phyloP scores from a whole-genome alignment of 2,113 vertebrate species.

The Mobula hypostoma region DNA sequence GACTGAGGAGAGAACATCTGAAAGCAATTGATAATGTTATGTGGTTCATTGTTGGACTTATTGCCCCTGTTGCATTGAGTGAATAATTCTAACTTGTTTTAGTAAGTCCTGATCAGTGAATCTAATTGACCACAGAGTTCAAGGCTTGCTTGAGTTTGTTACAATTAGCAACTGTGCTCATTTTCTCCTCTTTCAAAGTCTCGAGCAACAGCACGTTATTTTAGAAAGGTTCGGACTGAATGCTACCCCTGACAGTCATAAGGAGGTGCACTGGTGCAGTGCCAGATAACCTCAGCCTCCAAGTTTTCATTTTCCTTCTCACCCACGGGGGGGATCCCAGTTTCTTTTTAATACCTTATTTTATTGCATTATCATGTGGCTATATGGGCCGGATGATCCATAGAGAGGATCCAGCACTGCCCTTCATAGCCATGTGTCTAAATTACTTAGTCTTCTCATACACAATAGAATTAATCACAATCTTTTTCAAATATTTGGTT shows the following conservation, averaged over 20 bases:
- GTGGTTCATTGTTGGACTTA: background rate
- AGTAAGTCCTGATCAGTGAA: background rate
- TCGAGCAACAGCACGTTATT: background rate
- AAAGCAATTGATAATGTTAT: background rate
- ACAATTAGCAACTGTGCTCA: background rate
- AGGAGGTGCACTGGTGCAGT: background rate
- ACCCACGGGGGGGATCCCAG: background rate
- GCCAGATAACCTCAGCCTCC: background rate
- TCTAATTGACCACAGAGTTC: background rate
- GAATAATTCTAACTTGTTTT: background rate
- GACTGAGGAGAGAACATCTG: no score
- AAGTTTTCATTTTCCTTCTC: background rate
- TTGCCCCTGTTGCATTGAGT: background rate
- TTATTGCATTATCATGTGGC: background rate
- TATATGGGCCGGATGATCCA: background rate
- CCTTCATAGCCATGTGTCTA: background rate
- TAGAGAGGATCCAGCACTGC: background rate
- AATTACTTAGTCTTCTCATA: background rate
- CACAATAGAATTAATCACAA: slow-evolving; percentile 12
- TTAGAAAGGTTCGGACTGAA: background rate
- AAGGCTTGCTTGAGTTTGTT: background rate
- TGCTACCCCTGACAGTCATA: background rate
- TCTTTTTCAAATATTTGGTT: slow-evolving; percentile 3
- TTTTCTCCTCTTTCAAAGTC: background rate
- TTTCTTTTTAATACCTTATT: background rate